Evolutionary conservation across 2,888 invertebrate species (phyloP).

Genomic region (Salticus scenicus): DNA sequence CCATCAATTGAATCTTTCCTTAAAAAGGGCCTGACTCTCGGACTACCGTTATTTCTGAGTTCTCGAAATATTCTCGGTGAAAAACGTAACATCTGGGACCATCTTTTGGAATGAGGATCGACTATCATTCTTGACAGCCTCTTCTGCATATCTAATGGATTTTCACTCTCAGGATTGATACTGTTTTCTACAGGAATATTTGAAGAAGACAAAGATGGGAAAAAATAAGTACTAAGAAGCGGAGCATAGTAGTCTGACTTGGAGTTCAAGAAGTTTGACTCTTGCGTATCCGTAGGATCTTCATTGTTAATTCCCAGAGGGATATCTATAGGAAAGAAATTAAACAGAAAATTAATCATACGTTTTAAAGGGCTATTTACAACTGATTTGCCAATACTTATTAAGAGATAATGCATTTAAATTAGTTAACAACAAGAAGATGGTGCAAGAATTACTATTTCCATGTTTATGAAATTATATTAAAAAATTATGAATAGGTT

Average conservation of each 20-base stretch:
- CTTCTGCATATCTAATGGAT: conserved; percentile 43
- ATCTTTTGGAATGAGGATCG: conserved; percentile 12
- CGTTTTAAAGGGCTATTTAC: too few relatives aligned
- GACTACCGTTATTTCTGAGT: conserved; percentile 8
- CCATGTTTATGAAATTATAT: too few relatives aligned
- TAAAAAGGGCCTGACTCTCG: conserved; percentile 28
- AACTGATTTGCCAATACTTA: too few relatives aligned
- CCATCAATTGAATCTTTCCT: conserved; percentile 27
- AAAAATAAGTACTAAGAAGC: neutral
- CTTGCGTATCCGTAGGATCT: conserved; percentile 23
- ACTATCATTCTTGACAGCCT: conserved; percentile 22
- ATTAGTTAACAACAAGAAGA: too few relatives aligned
- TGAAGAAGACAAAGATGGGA: neutral
- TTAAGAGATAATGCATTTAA: too few relatives aligned
- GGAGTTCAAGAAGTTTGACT: neutral
- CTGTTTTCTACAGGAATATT: neutral
- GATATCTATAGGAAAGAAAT: neutral
- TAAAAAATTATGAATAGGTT: too few relatives aligned
- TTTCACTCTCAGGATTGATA: conserved; percentile 1
- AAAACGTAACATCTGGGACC: conserved; percentile 4
- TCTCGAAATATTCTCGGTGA: conserved; percentile 26
- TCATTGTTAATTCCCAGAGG: conserved; percentile 6
- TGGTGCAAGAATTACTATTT: too few relatives aligned
- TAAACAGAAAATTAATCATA: too few relatives aligned
- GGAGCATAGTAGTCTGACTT: neutral